Evolutionary conservation across 2,888 invertebrate species (phyloP).

Genomic region (Perizoma flavofasciatum): DNA sequence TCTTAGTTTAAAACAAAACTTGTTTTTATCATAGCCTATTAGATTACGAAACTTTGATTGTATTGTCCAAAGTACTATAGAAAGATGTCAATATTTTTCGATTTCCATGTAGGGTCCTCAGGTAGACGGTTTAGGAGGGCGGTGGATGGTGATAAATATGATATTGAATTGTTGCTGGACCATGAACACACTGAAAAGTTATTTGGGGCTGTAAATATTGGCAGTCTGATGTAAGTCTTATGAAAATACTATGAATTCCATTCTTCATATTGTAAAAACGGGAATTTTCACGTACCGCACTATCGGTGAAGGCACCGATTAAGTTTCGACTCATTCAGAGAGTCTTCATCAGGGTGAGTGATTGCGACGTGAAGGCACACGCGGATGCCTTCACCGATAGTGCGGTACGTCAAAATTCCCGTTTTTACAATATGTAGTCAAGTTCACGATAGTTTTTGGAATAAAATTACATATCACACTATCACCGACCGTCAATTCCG

Average conservation of each 20-base stretch:
- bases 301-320: too few species aligned
- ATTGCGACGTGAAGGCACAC: too few species aligned
- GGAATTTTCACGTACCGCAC: too few species aligned
- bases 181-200: slow-evolving; percentile 47
- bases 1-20: slow-evolving; percentile 54
- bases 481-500: too few species aligned
- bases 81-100: slow-evolving; percentile 74
- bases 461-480: too few species aligned
- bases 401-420: too few species aligned
- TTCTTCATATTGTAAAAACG: neutral
- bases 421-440: too few species aligned
- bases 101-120: slow-evolving; percentile 60
- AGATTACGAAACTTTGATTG: slow-evolving; percentile 40
- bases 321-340: too few species aligned
- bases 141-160: slow-evolving; percentile 63
- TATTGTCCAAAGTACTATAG: neutral
- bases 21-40: slow-evolving; percentile 50
- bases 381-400: too few species aligned
- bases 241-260: neutral
- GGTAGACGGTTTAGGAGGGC: slow-evolving; percentile 68
- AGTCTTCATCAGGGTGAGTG: too few species aligned
- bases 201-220: slow-evolving; percentile 61
- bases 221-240: slow-evolving; percentile 64
- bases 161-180: slow-evolving; percentile 58
- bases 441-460: too few species aligned